phyloP scores from a whole-genome alignment of 2,888 invertebrate species.

The Micropterix aruncella region DNA sequence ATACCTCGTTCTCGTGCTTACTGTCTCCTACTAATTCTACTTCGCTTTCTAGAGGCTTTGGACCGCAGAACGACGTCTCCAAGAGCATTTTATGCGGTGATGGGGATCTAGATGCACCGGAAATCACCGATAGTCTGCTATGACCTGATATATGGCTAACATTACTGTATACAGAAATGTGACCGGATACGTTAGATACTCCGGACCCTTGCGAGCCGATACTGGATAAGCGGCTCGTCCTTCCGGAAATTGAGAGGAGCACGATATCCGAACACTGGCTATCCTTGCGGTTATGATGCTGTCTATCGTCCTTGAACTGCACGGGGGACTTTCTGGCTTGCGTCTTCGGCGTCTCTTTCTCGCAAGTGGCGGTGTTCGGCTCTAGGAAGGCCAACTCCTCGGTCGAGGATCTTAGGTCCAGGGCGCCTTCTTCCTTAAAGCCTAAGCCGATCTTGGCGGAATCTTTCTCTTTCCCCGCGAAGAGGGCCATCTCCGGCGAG shows the following conservation, averaged over 20 bases:
- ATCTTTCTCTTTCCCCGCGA: constrained; percentile 42
- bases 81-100: constrained; percentile 85
- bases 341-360: constrained; percentile 20
- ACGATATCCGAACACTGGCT: constrained; percentile 67
- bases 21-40: constrained; percentile 21
- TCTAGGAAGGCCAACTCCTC: constrained; percentile 80
- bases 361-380: constrained; percentile 21
- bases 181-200: constrained; percentile 24
- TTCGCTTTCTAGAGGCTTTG: constrained; percentile 50
- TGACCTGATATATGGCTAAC: constrained; percentile 13
- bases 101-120: constrained; percentile 54
- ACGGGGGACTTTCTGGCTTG: constrained; percentile 28
- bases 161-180: constrained; percentile 16
- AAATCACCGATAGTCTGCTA: constrained; percentile 29
- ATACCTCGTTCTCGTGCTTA: constrained; percentile 38
- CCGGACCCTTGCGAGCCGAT: constrained; percentile 69
- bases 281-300: constrained; percentile 53
- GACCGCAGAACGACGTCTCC: constrained; percentile 84
- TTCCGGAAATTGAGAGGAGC: constrained; percentile 59
- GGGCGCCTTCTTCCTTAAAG: constrained; percentile 65
- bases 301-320: constrained; percentile 30
- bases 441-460: constrained; percentile 35
- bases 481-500: constrained; percentile 72
- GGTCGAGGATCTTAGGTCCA: constrained; percentile 74
- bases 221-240: constrained; percentile 70